These are phyloP conservation scores for Daboia siamensis DNA, from an alignment of 2,113 vertebrate genomes.

Conservation along the genomic window DNA sequence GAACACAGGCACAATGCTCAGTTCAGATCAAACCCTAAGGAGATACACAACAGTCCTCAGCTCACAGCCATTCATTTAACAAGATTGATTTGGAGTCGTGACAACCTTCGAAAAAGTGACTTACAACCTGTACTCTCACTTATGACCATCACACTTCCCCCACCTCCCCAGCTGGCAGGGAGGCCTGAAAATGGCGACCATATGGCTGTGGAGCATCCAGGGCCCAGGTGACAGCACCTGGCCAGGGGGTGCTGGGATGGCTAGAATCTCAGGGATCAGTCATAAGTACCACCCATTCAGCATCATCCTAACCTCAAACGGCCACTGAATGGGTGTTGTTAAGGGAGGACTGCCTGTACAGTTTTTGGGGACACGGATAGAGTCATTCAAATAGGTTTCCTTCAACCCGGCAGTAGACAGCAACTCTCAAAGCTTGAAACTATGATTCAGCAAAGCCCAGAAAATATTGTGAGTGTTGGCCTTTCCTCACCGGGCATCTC, in stretches of 20 bases:
- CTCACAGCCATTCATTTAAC: neutral
- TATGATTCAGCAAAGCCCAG: neutral
- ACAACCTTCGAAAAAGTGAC: neutral
- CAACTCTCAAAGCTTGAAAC: neutral
- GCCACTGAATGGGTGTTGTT: neutral
- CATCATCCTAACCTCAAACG: neutral
- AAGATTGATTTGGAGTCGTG: neutral
- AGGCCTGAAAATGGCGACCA: neutral
- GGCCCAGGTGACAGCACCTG: neutral
- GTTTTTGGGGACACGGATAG: neutral
- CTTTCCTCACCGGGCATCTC: neutral
- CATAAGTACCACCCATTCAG: neutral
- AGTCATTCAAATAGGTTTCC: neutral
- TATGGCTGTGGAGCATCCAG: neutral
- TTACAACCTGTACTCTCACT: neutral
- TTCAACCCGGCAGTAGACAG: neutral
- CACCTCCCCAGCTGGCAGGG: neutral
- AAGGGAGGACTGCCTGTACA: neutral
- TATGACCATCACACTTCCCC: neutral
- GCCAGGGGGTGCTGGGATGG: neutral
- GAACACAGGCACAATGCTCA: neutral
- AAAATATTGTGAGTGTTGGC: neutral
- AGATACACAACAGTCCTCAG: neutral
- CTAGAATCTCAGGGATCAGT: neutral
- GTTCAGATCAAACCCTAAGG: neutral